phyloP scores from a whole-genome alignment of 2,888 invertebrate genomes.

The Drosophila suboccidentalis region DNA sequence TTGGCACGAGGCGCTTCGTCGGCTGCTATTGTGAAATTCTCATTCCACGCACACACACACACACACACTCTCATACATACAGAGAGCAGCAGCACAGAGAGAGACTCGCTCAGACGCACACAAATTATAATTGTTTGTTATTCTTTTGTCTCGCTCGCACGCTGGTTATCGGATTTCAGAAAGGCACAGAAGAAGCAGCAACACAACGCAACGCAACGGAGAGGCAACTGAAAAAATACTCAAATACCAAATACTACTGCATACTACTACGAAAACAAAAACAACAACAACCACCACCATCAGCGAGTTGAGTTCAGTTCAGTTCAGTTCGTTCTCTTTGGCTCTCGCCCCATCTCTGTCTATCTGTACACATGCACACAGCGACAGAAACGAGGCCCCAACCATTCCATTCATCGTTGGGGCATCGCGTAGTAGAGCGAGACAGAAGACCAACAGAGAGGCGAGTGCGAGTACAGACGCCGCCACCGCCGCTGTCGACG shows the following conservation, averaged over 20 bases:
- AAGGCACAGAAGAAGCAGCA: slow-evolving; percentile 59
- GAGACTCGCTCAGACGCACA: slow-evolving; percentile 59
- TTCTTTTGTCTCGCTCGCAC: slow-evolving; percentile 76
- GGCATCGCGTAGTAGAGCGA: slow-evolving; percentile 67
- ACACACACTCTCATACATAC: slow-evolving; percentile 13
- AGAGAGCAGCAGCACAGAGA: slow-evolving; percentile 15
- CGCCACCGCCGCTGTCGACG: slow-evolving; percentile 11
- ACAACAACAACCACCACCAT: slow-evolving; percentile 23
- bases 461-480: slow-evolving; percentile 30
- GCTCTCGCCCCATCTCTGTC: slow-evolving; percentile 2
- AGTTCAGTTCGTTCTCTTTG: slow-evolving; percentile 35
- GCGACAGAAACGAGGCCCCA: slow-evolving; percentile 45
- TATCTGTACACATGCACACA: slow-evolving; percentile 13
- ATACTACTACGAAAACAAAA: slow-evolving; percentile 64
- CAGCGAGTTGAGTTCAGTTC: slow-evolving; percentile 28
- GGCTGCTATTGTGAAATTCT: slow-evolving; percentile 74
- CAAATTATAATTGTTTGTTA: slow-evolving; percentile 79
- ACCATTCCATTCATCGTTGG: slow-evolving; percentile 74
- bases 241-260: slow-evolving; percentile 73
- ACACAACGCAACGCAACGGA: slow-evolving; percentile 29
- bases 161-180: slow-evolving; percentile 79
- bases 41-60: slow-evolving; percentile 58
- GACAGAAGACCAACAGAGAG: slow-evolving; percentile 46
- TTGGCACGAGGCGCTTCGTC: slow-evolving; percentile 67
- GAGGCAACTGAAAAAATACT: slow-evolving; percentile 10